phyloP scores from a whole-genome alignment of 2,113 vertebrate species.

The Clupea harengus region DNA sequence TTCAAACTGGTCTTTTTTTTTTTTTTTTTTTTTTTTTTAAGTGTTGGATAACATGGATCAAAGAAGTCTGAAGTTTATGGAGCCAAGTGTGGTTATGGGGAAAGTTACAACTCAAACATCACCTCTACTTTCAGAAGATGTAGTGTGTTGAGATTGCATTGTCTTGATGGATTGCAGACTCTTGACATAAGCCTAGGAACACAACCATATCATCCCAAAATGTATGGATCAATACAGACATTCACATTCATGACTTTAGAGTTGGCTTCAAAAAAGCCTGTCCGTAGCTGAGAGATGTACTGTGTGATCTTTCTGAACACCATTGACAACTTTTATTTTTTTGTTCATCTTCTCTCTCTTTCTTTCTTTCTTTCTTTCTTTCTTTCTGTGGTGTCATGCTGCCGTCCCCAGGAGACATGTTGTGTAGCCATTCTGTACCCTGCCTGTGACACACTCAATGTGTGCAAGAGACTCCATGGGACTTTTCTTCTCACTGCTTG shows the following conservation, averaged over 20 bases:
- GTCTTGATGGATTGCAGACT: neutral
- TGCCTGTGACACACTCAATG: neutral
- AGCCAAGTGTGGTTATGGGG: neutral
- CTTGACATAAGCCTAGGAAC: neutral
- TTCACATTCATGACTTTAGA: neutral
- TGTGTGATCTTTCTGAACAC: slow-evolving; percentile 1
- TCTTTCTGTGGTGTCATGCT: neutral
- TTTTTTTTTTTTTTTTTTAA: neutral
- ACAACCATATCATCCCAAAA: neutral
- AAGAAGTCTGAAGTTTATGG: neutral
- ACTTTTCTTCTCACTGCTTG: neutral
- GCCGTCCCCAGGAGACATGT: neutral
- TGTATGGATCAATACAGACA: neutral
- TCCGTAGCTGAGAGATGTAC: neutral
- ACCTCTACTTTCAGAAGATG: neutral
- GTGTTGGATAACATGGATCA: neutral
- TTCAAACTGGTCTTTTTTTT: neutral
- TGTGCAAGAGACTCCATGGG: neutral
- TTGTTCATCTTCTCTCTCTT: neutral
- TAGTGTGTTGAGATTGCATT: neutral
- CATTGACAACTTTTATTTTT: neutral
- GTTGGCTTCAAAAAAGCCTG: neutral
- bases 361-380: neutral
- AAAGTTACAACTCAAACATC: neutral
- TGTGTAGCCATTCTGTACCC: neutral